Evolutionary conservation across 2,797 vertebrate genomes (phyloP), one percentile per base, ranked within the genome.

Genomic region (Gymnothorax reevesii): DNA sequence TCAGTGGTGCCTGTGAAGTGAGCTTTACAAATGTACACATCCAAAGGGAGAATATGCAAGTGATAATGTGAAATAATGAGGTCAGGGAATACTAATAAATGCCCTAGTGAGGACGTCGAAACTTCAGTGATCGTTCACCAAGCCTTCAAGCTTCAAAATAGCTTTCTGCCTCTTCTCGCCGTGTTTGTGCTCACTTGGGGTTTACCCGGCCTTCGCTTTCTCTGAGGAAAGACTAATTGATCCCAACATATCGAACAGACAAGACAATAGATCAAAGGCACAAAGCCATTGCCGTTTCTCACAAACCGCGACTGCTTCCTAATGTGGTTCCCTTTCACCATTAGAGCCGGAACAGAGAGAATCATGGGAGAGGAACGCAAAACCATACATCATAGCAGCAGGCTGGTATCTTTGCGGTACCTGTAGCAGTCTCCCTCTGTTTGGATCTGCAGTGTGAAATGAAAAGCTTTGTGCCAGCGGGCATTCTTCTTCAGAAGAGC

Each of bases 181-280:
- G 79, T 62, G 59, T 83, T 89, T 86, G 59, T 87, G 27, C 84
- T 94, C 90, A 90, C 88, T 1, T 20, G 83, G 12, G 27, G 71
- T 85, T 89, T 69, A 22, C n/a, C 25, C 64, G 20, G 91, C 92
- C 88, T 90, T 89, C 88, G 91, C 92, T 93, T 90, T 93, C 92
- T 92, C 91, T 90, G 89, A 88, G 90, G 89, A 87, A 93, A 95
- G 94, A 94, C 94, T 95, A 96, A 96, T 95, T 95, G 94, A 95
- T 95, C 94, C 90, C 93, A 82, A 84, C 89, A 92, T 93, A 93
- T 91, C 91, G 88, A 75, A 85, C 89, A 92, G 94, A 95, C 94
- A 94, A 94, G 92, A 92, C 92, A 93, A 94, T 95, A 93, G 95
- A 94, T 95, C 94, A 94, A 93, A 92, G 91, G 89, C 90, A 42